A percentile compares a stretch with the other conserved stretches of the same genome.
These are phyloP conservation scores for Myzus persicae DNA, from an alignment of 1,140 invertebrate genomes.

Conservation along the genomic window DNA sequence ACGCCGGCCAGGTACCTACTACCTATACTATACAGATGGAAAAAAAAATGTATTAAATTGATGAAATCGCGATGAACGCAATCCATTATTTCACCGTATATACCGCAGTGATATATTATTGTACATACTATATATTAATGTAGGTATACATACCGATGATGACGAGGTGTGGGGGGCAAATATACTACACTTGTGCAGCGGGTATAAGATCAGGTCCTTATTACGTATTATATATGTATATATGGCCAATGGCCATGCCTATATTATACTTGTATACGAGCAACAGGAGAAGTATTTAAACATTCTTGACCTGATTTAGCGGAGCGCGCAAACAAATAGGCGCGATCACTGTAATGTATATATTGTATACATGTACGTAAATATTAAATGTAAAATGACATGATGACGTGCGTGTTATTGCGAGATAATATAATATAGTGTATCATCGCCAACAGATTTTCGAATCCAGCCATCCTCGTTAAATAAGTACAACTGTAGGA, in stretches of 20 bases:
- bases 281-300: slow-evolving; percentile 21
- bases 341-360: not conserved
- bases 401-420: not conserved
- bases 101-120: not conserved
- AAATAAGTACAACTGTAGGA: not conserved
- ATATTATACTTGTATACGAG: not conserved
- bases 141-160: not conserved
- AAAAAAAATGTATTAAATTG: slow-evolving; percentile 17
- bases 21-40: not conserved
- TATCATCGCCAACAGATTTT: not conserved
- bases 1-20: not conserved
- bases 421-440: not conserved
- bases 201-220: not conserved
- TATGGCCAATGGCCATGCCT: too few relatives aligned
- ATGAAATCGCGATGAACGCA: slow-evolving; percentile 1
- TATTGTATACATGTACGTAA: not conserved
- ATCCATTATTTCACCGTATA: not conserved
- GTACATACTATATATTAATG: not conserved
- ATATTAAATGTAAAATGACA: not conserved
- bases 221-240: not conserved
- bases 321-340: not conserved
- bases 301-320: slow-evolving; percentile 41
- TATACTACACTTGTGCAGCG: not conserved
- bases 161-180: too few relatives aligned
- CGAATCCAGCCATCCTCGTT: not conserved